Base-by-base conservation (phyloP, 1,140 invertebrate genomes). In the Ganaspis sp. region DNA sequence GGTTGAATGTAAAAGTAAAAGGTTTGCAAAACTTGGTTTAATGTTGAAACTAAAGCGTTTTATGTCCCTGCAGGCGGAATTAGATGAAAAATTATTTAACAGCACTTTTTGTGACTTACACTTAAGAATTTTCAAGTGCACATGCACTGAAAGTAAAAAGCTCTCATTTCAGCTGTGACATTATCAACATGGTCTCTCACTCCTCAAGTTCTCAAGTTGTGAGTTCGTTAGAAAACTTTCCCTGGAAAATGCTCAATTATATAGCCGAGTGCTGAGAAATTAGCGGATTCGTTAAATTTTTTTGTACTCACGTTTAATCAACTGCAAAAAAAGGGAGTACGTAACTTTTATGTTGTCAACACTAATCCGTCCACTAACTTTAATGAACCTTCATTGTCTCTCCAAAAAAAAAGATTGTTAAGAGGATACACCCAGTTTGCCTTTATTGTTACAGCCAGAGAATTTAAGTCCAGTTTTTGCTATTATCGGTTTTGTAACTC, bases 111-210 rank as follows among this genome's bases (percentile, higher is more conserved):
- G 45, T 49, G 45, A 49, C 45, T 49, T 5, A n/a, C 12, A 17
- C 45, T 49, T 49, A 49, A 49, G 45, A 49, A 49, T n/a, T 49
- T 49, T 49, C 17, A 49, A 49, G 45, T 49, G 45, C 17, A 17
- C 45, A 49, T 49, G 45, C 45, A 49, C 45, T 49, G 45, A 49
- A 49, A 49, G 45, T 49, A 49, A 49, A 49, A 49, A 49, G 45
- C 45, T 49, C 9, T 58, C 53, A 23, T 23, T 58, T 23, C 19
- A 49, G 17, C 21, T 64, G 15, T 64, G 58, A 29, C 26, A 29
- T 34, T 64, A n/a, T 6, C 26, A n/a, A 64, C 58, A 64, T 64
- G 15, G 58, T 29, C 12, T 29, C 58, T 64, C 58, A 29, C 58
- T 29, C 23, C 26, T 34, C 12, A 64, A 64, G 26, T 64, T 34